Conservation (phyloP, 92 coral and sea anemone genomes). For the Ricordea florida region DNA sequence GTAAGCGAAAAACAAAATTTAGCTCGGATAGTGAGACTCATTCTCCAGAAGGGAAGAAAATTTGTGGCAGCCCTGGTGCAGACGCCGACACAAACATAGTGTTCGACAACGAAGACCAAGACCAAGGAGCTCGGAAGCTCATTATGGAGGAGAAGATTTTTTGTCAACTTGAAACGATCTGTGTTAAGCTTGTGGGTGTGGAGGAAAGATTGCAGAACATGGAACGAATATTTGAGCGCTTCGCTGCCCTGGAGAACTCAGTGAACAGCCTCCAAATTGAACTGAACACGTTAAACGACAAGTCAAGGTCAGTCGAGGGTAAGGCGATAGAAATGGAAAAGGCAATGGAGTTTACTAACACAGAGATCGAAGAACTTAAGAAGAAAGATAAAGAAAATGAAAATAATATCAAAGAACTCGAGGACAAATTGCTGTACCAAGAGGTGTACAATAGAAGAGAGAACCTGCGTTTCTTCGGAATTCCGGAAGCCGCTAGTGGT, state of each 20-base stretch:
- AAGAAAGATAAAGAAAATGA: not conserved
- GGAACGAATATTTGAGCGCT: constrained; percentile 2
- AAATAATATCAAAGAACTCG: not conserved
- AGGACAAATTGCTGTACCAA: constrained; percentile 4
- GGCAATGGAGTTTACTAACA: not conserved
- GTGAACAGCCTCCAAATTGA: not conserved
- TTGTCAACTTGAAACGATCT: too few species aligned
- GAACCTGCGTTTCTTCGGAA: not conserved
- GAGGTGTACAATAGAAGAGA: not conserved
- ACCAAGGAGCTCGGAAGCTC: too few species aligned
- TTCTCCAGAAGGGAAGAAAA: too few species aligned
- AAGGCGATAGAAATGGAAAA: not conserved
- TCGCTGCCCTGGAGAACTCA: not conserved
- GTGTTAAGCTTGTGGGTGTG: too few species aligned
- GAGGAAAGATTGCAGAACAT: too few species aligned
- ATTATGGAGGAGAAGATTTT: too few species aligned
- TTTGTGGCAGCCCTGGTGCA: too few species aligned
- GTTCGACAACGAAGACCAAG: too few species aligned
- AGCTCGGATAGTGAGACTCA: too few species aligned
- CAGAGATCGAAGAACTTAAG: not conserved
- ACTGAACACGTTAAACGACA: not conserved
- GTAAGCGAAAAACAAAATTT: too few species aligned
- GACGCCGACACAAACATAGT: too few species aligned
- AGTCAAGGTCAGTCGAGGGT: not conserved
- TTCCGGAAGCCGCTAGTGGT: not conserved